Conservation (phyloP, 1,140 invertebrate species). For the Orchestia grillus region DNA sequence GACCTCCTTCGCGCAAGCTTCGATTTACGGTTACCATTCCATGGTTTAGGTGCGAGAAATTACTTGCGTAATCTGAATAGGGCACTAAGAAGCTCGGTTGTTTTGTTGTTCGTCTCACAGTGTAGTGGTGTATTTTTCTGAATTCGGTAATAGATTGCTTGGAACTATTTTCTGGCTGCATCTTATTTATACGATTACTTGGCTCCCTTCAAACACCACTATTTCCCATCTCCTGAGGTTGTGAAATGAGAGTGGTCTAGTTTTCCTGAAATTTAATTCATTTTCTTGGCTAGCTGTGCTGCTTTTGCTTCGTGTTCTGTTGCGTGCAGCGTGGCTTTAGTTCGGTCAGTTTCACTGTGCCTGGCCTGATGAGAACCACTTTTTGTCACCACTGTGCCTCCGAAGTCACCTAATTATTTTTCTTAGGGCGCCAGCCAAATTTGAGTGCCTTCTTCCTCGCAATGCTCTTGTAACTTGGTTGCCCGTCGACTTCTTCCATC, state of each 20-base stretch:
- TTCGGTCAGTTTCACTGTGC: neutral
- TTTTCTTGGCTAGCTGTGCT: neutral
- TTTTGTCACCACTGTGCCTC: neutral
- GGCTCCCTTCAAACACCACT: neutral
- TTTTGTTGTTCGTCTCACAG: neutral
- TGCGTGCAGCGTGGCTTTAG: neutral
- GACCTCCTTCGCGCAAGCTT: too few species aligned
- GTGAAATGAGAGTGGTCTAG: neutral
- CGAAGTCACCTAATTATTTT: neutral
- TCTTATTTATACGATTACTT: too few species aligned
- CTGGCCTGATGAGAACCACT: neutral
- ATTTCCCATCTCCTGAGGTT: neutral
- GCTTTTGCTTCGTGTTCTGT: neutral
- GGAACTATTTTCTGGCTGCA: neutral
- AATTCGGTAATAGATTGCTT: neutral
- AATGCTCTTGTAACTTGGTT: neutral
- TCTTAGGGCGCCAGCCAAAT: neutral
- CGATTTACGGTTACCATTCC: too few species aligned
- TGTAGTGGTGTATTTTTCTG: neutral
- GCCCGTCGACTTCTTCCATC: neutral
- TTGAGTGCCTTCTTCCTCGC: neutral
- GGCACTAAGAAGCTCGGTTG: neutral
- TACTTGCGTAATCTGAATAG: too few species aligned
- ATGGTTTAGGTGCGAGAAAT: too few species aligned
- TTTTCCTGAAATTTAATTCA: neutral